Evolutionary conservation across 1,140 invertebrate species (phyloP).

Genomic region (Pseudomyrmex concolor): DNA sequence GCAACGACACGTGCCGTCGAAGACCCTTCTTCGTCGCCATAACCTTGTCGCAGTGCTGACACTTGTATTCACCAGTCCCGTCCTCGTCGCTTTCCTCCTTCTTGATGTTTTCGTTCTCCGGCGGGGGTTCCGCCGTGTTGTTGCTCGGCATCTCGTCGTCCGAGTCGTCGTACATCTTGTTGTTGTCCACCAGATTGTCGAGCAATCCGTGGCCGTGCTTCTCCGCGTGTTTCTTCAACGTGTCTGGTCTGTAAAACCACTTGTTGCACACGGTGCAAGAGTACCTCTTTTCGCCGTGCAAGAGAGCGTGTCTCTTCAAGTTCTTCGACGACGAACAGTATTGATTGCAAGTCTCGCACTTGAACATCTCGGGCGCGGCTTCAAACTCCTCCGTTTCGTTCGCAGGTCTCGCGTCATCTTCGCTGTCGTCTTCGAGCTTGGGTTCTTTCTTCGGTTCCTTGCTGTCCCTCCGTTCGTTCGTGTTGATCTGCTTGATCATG

Average conservation of each 20-base stretch:
- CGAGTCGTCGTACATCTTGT: constrained; percentile 79
- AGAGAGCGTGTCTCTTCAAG: constrained; percentile 80
- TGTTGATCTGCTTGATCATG: constrained; percentile 72
- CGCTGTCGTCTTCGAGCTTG: constrained; percentile 71
- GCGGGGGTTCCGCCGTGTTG: constrained; percentile 63
- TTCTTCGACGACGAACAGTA: constrained; percentile 83
- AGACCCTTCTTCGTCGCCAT: constrained; percentile 83
- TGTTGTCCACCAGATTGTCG: constrained; percentile 79
- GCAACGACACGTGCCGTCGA: constrained; percentile 82
- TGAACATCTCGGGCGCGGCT: constrained; percentile 80
- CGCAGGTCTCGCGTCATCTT: constrained; percentile 72
- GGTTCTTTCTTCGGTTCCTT: constrained; percentile 67
- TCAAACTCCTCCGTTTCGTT: constrained; percentile 78
- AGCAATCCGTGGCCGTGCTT: constrained; percentile 80
- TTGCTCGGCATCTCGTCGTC: constrained; percentile 74
- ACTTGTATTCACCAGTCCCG: constrained; percentile 79
- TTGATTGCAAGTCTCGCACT: constrained; percentile 82
- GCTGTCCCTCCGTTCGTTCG: constrained; percentile 64
- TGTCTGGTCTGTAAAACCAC: constrained; percentile 83
- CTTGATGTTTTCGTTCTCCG: constrained; percentile 73
- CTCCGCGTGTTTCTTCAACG: constrained; percentile 82
- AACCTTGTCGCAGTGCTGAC: constrained; percentile 81
- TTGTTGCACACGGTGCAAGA: constrained; percentile 84
- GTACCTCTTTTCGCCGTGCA: constrained; percentile 84
- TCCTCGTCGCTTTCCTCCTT: constrained; percentile 80